Conservation (phyloP, 2,888 invertebrate species). For the Drosophila colorata region DNA sequence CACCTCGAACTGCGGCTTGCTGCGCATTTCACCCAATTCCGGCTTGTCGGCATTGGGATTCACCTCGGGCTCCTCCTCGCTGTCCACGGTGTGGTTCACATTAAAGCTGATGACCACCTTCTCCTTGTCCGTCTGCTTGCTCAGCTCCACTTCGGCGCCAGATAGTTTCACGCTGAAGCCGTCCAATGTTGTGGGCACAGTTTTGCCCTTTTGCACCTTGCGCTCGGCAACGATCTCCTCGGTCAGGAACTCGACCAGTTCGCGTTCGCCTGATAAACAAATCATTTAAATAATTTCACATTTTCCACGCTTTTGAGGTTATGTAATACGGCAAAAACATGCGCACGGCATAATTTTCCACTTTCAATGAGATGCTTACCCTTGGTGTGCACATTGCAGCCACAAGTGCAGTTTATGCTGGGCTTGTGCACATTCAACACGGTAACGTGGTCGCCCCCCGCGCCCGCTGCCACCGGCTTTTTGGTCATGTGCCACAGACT, state of each 20-base stretch:
- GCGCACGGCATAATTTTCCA: background rate
- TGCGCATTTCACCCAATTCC: slow-evolving; percentile 93
- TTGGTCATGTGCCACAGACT: slow-evolving; percentile 91
- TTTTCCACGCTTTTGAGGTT: slow-evolving; percentile 73
- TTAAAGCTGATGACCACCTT: slow-evolving; percentile 93
- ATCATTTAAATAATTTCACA: slow-evolving; percentile 23
- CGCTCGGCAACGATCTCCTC: slow-evolving; percentile 97
- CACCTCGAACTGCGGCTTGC: slow-evolving; percentile 96
- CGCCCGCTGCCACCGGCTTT: slow-evolving; percentile 76
- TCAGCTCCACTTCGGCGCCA: slow-evolving; percentile 94
- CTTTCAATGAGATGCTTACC: slow-evolving; percentile 85
- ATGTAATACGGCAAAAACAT: slow-evolving; percentile 65
- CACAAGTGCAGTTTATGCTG: slow-evolving; percentile 89
- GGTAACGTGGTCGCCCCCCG: slow-evolving; percentile 78
- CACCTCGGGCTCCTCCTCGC: slow-evolving; percentile 89
- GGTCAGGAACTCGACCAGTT: slow-evolving; percentile 95
- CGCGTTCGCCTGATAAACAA: slow-evolving; percentile 89
- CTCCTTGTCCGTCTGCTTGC: slow-evolving; percentile 90
- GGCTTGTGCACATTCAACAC: slow-evolving; percentile 86
- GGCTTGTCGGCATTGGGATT: slow-evolving; percentile 89
- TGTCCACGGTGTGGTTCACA: slow-evolving; percentile 97
- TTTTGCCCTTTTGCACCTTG: slow-evolving; percentile 91
- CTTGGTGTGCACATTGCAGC: slow-evolving; percentile 91
- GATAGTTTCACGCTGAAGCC: slow-evolving; percentile 92
- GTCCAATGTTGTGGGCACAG: slow-evolving; percentile 91